These are phyloP conservation scores for Falco naumanni DNA, from an alignment of 2,797 vertebrate species.

Conservation along the genomic window DNA sequence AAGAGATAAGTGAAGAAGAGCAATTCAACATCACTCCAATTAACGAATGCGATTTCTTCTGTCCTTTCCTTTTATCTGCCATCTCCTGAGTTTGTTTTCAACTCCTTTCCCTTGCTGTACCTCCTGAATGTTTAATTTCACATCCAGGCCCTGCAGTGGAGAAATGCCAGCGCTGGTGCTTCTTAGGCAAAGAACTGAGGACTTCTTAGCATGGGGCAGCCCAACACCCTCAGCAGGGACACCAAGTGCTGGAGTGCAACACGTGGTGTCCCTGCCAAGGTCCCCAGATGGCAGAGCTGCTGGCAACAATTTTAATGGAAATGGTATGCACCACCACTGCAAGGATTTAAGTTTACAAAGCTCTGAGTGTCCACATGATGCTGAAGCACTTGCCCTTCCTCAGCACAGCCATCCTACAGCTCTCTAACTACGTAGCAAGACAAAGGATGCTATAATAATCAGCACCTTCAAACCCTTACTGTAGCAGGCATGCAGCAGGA, in stretches of 20 bases:
- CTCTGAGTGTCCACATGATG: background rate
- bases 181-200: background rate
- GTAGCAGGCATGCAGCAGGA: background rate
- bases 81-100: background rate
- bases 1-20: background rate
- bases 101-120: background rate
- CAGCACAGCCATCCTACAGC: background rate
- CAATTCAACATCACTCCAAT: background rate
- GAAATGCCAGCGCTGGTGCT: background rate
- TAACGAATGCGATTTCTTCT: background rate
- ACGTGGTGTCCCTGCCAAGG: background rate
- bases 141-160: background rate
- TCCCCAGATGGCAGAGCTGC: background rate
- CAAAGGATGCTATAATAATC: background rate
- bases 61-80: background rate
- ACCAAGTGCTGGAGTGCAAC: background rate
- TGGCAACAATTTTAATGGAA: background rate
- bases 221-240: background rate
- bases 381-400: background rate
- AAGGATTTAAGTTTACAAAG: background rate
- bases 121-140: background rate
- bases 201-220: background rate
- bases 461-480: background rate
- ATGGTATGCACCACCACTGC: background rate
- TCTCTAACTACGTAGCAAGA: background rate